Conservation (phyloP, 1,140 invertebrate species). For the Eumaeus atala region DNA sequence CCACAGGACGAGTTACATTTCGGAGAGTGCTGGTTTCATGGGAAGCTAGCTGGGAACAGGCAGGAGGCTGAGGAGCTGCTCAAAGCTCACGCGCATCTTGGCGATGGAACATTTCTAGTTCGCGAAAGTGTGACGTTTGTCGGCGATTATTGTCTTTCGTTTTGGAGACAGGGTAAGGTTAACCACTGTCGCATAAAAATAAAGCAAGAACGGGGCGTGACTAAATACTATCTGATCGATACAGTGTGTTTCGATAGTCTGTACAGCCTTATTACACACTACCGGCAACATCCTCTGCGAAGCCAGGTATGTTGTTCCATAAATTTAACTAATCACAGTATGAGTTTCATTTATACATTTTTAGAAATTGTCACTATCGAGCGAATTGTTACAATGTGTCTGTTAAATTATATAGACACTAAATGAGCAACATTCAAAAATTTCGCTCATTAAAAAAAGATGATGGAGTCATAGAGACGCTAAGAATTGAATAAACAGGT, state of each 20-base stretch:
- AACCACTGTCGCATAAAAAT: constrained; percentile 95
- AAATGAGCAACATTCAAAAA: no score
- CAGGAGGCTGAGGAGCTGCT: constrained; percentile 86
- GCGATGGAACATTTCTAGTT: constrained; percentile 96
- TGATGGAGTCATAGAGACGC: no score
- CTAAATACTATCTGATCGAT: constrained; percentile 94
- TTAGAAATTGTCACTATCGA: no score
- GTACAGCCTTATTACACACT: constrained; percentile 94
- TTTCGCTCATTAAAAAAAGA: no score
- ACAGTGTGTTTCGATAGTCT: constrained; percentile 93
- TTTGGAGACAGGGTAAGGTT: constrained; percentile 91
- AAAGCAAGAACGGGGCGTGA: constrained; percentile 91
- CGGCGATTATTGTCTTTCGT: constrained; percentile 96
- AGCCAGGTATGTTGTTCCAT: constrained; percentile 78
- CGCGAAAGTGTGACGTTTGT: constrained; percentile 96
- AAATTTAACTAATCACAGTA: no score
- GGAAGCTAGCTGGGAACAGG: constrained; percentile 83
- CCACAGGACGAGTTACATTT: constrained; percentile 93
- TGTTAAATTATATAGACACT: no score
- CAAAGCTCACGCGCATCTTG: constrained; percentile 86
- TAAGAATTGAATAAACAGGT: no score
- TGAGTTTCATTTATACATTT: no score
- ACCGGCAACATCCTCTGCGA: constrained; percentile 88
- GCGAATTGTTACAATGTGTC: no score
- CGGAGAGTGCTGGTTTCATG: constrained; percentile 97